Evolutionary conservation across 2,888 invertebrate species (phyloP).

Genomic region (Dioctria rufipes): DNA sequence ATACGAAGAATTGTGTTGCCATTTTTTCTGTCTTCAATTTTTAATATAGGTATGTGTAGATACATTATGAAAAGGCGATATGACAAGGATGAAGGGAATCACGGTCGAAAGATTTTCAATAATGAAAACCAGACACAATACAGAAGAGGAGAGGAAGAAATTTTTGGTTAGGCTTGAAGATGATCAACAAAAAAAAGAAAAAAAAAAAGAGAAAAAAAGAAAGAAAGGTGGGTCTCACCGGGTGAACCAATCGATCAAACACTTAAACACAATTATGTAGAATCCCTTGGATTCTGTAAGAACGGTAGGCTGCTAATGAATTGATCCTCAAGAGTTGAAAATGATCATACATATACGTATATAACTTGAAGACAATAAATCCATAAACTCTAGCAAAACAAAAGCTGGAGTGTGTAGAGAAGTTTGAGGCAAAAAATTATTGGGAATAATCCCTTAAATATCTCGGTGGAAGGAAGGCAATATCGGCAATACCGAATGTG

Average conservation of each 20-base stretch:
- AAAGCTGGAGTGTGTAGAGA: conserved; percentile 28
- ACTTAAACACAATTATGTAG: conserved; percentile 21
- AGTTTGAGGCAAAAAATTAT: conserved; percentile 28
- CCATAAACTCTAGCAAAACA: conserved; percentile 30
- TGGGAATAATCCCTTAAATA: not conserved
- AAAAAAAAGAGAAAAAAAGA: too few relatives aligned
- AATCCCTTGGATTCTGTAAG: conserved; percentile 14
- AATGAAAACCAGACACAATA: conserved; percentile 19
- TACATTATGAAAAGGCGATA: not conserved
- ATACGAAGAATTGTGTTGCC: not conserved
- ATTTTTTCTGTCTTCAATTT: conserved; percentile 3
- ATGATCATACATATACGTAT: not conserved
- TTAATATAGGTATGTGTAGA: not conserved
- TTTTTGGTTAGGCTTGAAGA: not conserved
- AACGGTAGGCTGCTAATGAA: conserved; percentile 30
- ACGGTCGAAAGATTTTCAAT: conserved; percentile 45
- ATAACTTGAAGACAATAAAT: conserved; percentile 39
- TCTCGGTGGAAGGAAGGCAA: not conserved
- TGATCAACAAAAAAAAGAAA: not conserved
- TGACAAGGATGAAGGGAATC: conserved; percentile 39
- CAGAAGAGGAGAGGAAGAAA: not conserved
- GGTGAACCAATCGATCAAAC: conserved; percentile 41
- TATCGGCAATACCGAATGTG: not conserved
- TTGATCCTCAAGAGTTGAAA: conserved; percentile 37
- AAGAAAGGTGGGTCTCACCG: conserved; percentile 1